A percentile compares a stretch with the other conserved stretches of the same genome.
Conservation (phyloP, 2,797 vertebrate species). For the Parauchenoglanis ngamensis region DNA sequence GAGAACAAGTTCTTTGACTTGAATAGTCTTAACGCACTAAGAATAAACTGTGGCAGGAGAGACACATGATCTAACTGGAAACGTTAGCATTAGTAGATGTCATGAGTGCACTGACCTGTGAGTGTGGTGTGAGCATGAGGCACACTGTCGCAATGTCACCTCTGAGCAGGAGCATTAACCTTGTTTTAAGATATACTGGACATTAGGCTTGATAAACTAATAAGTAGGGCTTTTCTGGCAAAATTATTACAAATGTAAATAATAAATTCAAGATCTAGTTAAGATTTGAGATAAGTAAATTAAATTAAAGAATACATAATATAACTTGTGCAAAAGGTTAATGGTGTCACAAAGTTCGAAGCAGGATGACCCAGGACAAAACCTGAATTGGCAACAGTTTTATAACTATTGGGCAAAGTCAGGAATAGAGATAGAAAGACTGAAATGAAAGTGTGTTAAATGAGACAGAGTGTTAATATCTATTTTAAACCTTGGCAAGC, state of each 20-base stretch:
- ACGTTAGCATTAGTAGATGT: conserved; percentile 33
- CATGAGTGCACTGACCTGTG: conserved; percentile 22
- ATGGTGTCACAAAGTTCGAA: not conserved
- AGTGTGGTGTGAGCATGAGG: conserved; percentile 38
- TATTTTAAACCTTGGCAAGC: conserved; percentile 17
- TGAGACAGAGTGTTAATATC: not conserved
- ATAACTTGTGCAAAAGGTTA: not conserved
- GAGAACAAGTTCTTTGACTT: conserved; percentile 43
- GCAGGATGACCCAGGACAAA: not conserved
- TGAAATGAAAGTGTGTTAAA: not conserved
- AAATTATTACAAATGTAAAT: not conserved
- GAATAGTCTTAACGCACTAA: conserved; percentile 38
- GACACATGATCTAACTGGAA: conserved; percentile 48
- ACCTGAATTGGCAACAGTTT: not conserved
- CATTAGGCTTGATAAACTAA: not conserved
- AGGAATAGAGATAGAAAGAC: not conserved
- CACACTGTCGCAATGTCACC: conserved; percentile 33
- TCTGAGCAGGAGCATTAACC: conserved; percentile 24
- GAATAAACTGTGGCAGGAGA: conserved; percentile 37
- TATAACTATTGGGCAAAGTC: not conserved
- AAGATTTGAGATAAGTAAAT: not conserved
- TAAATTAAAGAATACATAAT: not conserved
- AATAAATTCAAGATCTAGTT: not conserved
- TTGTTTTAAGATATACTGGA: conserved; percentile 11
- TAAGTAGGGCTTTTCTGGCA: not conserved